Conservation (phyloP, 2,888 invertebrate species). For the Agelastica alni region DNA sequence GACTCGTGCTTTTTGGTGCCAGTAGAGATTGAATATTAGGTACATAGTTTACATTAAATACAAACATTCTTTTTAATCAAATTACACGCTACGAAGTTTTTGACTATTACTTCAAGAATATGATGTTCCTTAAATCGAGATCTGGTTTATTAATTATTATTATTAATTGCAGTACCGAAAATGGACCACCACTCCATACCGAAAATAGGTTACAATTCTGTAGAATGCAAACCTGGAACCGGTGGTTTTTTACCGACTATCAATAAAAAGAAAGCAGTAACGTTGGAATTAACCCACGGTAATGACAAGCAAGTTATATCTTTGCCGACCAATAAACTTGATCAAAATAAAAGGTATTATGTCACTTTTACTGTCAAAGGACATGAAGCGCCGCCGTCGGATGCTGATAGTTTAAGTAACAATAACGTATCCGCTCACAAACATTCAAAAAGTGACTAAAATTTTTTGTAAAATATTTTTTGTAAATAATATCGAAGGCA, state of each 20-base stretch:
- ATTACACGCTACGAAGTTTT: no score
- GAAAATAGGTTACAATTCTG: conserved; percentile 63
- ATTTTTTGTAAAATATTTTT: background rate
- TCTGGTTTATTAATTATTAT: no score
- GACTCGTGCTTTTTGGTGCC: no score
- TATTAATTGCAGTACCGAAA: conserved; percentile 66
- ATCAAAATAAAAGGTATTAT: conserved; percentile 88
- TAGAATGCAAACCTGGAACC: conserved; percentile 50
- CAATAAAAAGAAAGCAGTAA: conserved; percentile 63
- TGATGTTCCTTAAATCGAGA: no score
- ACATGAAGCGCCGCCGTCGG: conserved; percentile 58
- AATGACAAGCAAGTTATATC: conserved; percentile 85
- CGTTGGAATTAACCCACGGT: conserved; percentile 82
- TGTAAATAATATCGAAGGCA: no score
- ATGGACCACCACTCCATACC: conserved; percentile 82
- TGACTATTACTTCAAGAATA: no score
- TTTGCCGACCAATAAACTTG: conserved; percentile 83
- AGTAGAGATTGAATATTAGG: no score
- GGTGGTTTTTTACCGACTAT: conserved; percentile 71
- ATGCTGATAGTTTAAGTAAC: conserved; percentile 35
- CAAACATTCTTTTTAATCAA: no score
- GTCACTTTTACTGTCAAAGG: conserved; percentile 92
- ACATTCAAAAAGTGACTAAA: conserved; percentile 56
- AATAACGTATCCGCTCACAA: conserved; percentile 45
- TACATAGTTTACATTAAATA: no score